phyloP scores from a whole-genome alignment of 2,113 vertebrate species.

The Bombycilla garrulus region DNA sequence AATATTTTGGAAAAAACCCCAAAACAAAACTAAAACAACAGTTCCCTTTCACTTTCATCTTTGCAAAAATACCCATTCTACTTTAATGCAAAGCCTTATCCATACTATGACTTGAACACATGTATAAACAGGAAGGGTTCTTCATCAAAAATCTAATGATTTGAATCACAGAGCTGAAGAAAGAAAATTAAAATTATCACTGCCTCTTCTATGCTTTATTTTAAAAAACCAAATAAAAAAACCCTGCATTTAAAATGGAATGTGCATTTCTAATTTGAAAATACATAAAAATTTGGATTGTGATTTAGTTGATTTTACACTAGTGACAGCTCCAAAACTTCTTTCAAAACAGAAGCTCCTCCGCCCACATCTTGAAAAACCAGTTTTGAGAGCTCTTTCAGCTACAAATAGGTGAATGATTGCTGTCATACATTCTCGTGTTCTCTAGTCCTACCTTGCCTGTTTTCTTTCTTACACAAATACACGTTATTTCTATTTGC shows the following conservation, averaged over 20 bases:
- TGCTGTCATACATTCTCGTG: not conserved
- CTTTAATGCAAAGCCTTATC: not conserved
- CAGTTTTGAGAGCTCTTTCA: constrained; percentile 67
- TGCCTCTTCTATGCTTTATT: fast-evolving
- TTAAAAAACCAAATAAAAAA: not conserved
- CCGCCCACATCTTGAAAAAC: constrained; percentile 69
- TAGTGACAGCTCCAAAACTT: constrained; percentile 36
- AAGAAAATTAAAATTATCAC: not conserved
- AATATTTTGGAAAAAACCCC: not conserved
- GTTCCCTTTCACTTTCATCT: not conserved
- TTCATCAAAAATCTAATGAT: not conserved
- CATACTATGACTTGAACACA: not conserved
- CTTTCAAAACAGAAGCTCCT: constrained; percentile 65
- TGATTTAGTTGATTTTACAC: not conserved
- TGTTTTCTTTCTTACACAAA: not conserved
- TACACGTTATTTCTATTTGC: not conserved
- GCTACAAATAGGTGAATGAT: constrained; percentile 61
- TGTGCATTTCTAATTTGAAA: not conserved
- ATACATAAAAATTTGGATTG: not conserved
- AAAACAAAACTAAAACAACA: fast-evolving
- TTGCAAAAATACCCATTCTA: not conserved
- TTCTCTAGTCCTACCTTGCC: not conserved
- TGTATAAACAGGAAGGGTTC: not conserved
- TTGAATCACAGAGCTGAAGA: not conserved
- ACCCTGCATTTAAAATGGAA: not conserved